Evolutionary conservation across 2,113 vertebrate genomes (phyloP).

Genomic region (Chinchilla lanigera): DNA sequence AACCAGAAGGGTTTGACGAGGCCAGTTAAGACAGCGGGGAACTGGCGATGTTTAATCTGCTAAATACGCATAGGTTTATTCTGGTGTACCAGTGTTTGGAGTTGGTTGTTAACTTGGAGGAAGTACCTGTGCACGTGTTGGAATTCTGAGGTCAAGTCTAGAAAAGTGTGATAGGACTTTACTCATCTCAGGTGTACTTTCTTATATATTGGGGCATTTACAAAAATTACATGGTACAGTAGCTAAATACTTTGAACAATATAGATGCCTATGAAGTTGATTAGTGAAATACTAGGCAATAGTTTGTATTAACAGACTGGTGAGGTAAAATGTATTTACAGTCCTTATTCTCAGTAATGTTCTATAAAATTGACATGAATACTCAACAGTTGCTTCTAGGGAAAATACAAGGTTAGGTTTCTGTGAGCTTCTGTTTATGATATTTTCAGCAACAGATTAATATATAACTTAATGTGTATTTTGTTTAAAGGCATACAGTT

Average conservation of each 20-base stretch:
- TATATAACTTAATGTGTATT: background rate
- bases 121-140: background rate
- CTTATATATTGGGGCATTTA: background rate
- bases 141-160: background rate
- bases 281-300: slow-evolving; percentile 15
- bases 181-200: background rate
- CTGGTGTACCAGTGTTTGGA: background rate
- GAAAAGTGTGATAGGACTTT: background rate
- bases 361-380: background rate
- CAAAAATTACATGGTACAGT: background rate
- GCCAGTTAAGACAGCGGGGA: background rate
- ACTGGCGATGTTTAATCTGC: background rate
- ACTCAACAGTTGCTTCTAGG: background rate
- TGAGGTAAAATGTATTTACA: background rate
- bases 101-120: background rate
- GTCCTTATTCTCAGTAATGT: background rate
- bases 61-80: slow-evolving; percentile 8
- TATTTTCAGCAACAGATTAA: background rate
- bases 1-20: background rate
- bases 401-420: background rate
- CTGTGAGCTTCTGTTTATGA: background rate
- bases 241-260: background rate
- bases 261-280: background rate
- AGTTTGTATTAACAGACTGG: background rate
- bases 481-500: background rate